Conservation (phyloP, 2,797 vertebrate genomes). For the Clarias fuscus region DNA sequence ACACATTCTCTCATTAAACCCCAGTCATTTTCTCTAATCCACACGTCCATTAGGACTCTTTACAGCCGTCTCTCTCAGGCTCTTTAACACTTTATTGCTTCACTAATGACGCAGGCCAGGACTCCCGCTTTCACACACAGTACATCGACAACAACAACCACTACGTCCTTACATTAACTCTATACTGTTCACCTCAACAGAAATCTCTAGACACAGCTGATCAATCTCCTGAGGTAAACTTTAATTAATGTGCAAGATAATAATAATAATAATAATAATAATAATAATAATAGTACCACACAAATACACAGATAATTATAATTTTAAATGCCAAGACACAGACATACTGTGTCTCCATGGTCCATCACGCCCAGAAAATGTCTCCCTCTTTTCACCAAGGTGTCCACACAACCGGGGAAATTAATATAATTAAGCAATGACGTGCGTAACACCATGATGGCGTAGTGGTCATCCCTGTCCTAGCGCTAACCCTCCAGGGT, state of each 20-base stretch:
- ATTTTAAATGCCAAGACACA: background rate
- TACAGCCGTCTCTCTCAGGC: background rate
- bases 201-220: too few relatives aligned
- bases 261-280: too few relatives aligned
- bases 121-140: background rate
- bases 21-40: constrained; percentile 1
- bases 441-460: too few relatives aligned
- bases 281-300: too few relatives aligned
- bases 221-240: too few relatives aligned
- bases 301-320: too few relatives aligned
- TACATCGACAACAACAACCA: background rate
- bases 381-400: too few relatives aligned
- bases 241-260: too few relatives aligned
- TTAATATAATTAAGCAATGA: too few relatives aligned
- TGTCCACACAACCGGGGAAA: too few relatives aligned
- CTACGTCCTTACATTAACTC: background rate
- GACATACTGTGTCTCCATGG: background rate
- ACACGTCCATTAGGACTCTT: background rate
- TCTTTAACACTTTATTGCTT: background rate
- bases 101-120: background rate
- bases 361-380: background rate
- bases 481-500: too few relatives aligned
- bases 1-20: background rate
- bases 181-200: background rate
- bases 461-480: too few relatives aligned